Percentiles rank a stretch among this genome's conserved stretches.
phyloP scores from a whole-genome alignment of 2,113 vertebrate genomes.

The Misgurnus anguillicaudatus region DNA sequence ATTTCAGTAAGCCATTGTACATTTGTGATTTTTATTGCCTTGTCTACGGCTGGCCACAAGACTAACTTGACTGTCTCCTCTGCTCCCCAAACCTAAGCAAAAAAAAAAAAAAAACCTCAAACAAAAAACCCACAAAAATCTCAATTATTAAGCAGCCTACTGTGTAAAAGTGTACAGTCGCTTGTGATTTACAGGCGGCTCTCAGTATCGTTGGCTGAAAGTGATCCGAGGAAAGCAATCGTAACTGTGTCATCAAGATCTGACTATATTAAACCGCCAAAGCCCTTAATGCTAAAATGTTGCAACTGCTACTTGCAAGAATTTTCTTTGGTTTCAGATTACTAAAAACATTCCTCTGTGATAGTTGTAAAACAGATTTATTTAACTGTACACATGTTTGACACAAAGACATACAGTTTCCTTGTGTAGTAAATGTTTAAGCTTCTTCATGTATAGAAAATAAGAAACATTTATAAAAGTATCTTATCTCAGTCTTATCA shows the following conservation, averaged over 20 bases:
- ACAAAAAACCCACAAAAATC: conserved; percentile 37
- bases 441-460: too few relatives aligned
- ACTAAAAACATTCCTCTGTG: not conserved
- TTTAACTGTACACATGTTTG: not conserved
- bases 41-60: not conserved
- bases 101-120: conserved; percentile 23
- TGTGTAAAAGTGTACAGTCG: conserved; percentile 30
- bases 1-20: not conserved
- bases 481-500: not conserved
- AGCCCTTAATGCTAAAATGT: not conserved
- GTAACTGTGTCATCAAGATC: not conserved
- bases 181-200: not conserved
- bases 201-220: not conserved
- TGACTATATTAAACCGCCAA: not conserved
- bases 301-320: not conserved
- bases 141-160: conserved; percentile 43
- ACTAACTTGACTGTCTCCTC: not conserved
- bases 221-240: conserved; percentile 2
- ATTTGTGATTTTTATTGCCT: not conserved
- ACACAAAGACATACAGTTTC: not conserved
- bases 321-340: not conserved
- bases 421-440: not conserved
- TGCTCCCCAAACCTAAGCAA: not conserved
- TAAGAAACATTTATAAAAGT: not conserved
- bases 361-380: not conserved